Conservation (phyloP, 2,797 vertebrate genomes). For the Etheostoma perlongum region DNA sequence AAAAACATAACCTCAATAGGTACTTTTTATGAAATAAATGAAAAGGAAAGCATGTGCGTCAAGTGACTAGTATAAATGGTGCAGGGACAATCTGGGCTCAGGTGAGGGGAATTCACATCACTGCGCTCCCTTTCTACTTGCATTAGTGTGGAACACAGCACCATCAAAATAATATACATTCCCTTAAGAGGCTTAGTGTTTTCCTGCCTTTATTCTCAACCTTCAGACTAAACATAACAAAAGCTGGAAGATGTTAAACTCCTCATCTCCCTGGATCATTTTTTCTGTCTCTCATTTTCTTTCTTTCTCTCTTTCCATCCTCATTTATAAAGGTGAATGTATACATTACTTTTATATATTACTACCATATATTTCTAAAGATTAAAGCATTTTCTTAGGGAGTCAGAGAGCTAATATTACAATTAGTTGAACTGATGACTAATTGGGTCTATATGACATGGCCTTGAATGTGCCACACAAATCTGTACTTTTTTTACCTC, state of each 20-base stretch:
- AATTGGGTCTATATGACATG: conserved; percentile 11
- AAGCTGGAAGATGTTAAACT: conserved; percentile 51
- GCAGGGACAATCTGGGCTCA: conserved; percentile 66
- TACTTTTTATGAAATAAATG: conserved; percentile 55
- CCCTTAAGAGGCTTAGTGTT: conserved; percentile 63
- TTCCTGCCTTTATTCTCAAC: conserved; percentile 61
- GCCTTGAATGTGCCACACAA: conserved; percentile 2
- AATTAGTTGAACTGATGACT: conserved; percentile 28
- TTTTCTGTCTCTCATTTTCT: conserved; percentile 2
- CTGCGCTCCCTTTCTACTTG: conserved; percentile 65
- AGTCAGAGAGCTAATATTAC: conserved; percentile 4
- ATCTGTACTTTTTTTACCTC: conserved; percentile 22
- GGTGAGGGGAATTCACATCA: conserved; percentile 57
- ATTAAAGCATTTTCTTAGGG: background rate
- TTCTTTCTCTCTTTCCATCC: background rate
- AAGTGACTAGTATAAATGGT: conserved; percentile 64
- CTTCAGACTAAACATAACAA: conserved; percentile 54
- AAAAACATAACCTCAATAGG: conserved; percentile 70
- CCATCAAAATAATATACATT: conserved; percentile 70
- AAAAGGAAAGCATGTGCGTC: conserved; percentile 37
- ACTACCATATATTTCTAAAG: too few species aligned
- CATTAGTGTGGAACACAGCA: conserved; percentile 60
- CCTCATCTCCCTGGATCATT: conserved; percentile 32
- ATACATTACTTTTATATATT: background rate
- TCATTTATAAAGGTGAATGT: conserved; percentile 17